phyloP scores from a whole-genome alignment of 2,888 invertebrate genomes.

The Macaria notata region DNA sequence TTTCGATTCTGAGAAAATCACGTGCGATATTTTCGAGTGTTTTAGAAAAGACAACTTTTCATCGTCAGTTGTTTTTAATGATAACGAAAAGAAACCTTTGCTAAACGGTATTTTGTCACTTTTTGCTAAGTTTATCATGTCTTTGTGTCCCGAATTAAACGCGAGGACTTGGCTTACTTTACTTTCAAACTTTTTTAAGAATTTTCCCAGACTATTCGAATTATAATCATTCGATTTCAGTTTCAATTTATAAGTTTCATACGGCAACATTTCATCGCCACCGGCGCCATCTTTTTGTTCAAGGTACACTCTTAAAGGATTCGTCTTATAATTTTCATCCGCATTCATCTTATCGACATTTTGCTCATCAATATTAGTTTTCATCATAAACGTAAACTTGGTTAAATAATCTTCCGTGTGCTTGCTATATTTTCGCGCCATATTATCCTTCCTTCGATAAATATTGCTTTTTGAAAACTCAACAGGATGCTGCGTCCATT shows the following conservation, averaged over 20 bases:
- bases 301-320: slow-evolving; percentile 65
- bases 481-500: slow-evolving; percentile 74
- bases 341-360: slow-evolving; percentile 33
- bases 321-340: slow-evolving; percentile 51
- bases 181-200: slow-evolving; percentile 62
- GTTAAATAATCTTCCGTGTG: slow-evolving; percentile 52
- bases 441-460: slow-evolving; percentile 37
- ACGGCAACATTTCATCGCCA: slow-evolving; percentile 56
- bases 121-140: slow-evolving; percentile 46
- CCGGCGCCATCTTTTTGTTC: slow-evolving; percentile 74
- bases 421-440: slow-evolving; percentile 39
- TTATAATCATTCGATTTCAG: slow-evolving; percentile 56
- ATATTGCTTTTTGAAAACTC: slow-evolving; percentile 63
- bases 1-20: slow-evolving; percentile 60
- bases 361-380: slow-evolving; percentile 33
- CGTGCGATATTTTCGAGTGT: slow-evolving; percentile 47
- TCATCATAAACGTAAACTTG: slow-evolving; percentile 54
- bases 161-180: slow-evolving; percentile 56
- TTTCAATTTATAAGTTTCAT: slow-evolving; percentile 57
- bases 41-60: slow-evolving; percentile 47
- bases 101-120: slow-evolving; percentile 61
- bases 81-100: slow-evolving; percentile 55
- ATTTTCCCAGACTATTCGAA: slow-evolving; percentile 50
- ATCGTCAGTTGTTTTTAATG: slow-evolving; percentile 42
- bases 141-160: slow-evolving; percentile 50